phyloP scores from a whole-genome alignment of 2,888 invertebrate species.

The Pediacus dermestoides region DNA sequence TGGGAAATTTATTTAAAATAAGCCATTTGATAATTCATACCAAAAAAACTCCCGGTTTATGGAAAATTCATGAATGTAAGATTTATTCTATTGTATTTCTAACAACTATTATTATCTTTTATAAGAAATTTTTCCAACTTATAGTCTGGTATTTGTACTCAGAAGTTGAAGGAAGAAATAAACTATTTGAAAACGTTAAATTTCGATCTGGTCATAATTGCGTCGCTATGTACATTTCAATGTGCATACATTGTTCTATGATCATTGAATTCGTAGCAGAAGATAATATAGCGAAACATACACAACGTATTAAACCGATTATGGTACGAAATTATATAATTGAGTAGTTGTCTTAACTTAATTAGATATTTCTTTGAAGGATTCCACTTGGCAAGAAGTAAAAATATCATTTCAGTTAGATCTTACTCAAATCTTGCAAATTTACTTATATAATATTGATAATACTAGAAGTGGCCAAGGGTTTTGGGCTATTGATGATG shows the following conservation, averaged over 20 bases:
- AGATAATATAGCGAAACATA: background rate
- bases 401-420: conserved; percentile 9
- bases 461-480: too few species aligned
- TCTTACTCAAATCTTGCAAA: too few species aligned
- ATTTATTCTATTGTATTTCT: too few species aligned
- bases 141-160: too few species aligned
- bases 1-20: background rate
- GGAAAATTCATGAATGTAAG: conserved; percentile 32
- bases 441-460: too few species aligned
- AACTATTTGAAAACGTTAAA: too few species aligned
- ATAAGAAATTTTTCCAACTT: too few species aligned
- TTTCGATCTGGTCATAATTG: conserved; percentile 8
- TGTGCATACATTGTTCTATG: conserved; percentile 17
- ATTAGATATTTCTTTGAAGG: conserved; percentile 5
- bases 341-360: too few species aligned
- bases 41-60: conserved; percentile 15
- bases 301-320: background rate
- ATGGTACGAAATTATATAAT: too few species aligned
- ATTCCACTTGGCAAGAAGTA: conserved; percentile 15
- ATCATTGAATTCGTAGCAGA: background rate
- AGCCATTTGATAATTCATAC: conserved; percentile 13
- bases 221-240: conserved; percentile 17
- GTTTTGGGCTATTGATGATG: conserved; percentile 32
- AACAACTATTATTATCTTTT: too few species aligned
- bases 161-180: too few species aligned